Conservation (phyloP, 2,797 vertebrate genomes). For the Microctenopoma stevenorrisi region DNA sequence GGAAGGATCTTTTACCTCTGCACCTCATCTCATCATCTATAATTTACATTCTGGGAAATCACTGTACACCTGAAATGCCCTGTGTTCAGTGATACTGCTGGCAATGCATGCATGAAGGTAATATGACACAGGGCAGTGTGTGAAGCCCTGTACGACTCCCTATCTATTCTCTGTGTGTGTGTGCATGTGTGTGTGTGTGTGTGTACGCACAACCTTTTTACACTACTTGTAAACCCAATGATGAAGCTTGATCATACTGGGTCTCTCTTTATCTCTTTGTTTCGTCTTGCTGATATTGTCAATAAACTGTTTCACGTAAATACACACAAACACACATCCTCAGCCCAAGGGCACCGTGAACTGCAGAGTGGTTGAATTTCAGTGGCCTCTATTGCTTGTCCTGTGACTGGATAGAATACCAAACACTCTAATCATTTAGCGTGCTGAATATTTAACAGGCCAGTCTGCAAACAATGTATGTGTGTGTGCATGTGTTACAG, state of each 20-base stretch:
- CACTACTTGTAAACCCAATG: conserved; percentile 29
- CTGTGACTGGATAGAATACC: conserved; percentile 69
- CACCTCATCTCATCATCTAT: conserved; percentile 79
- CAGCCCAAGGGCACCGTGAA: conserved; percentile 69
- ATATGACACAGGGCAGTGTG: conserved; percentile 23
- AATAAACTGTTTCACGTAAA: conserved; percentile 6
- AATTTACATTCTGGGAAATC: conserved; percentile 80
- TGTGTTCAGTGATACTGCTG: conserved; percentile 62
- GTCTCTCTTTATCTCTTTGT: conserved; percentile 26
- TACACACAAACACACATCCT: conserved; percentile 5
- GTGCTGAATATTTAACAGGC: conserved; percentile 74
- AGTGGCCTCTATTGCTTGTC: conserved; percentile 59
- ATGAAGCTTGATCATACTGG: conserved; percentile 37
- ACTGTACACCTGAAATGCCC: conserved; percentile 63
- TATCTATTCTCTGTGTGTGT: too few species aligned
- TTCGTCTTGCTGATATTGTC: conserved; percentile 19
- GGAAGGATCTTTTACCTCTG: conserved; percentile 78
- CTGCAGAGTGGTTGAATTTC: conserved; percentile 62
- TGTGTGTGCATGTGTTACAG: conserved; percentile 34
- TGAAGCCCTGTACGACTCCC: conserved; percentile 19
- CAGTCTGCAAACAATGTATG: conserved; percentile 43
- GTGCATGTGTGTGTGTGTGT: too few species aligned
- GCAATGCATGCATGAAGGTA: conserved; percentile 45
- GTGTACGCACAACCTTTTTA: background rate
- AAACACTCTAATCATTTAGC: conserved; percentile 68